Percentiles rank a stretch among this genome's conserved stretches.
Conservation (phyloP, 2,113 vertebrate genomes). For the Cavia aperea region DNA sequence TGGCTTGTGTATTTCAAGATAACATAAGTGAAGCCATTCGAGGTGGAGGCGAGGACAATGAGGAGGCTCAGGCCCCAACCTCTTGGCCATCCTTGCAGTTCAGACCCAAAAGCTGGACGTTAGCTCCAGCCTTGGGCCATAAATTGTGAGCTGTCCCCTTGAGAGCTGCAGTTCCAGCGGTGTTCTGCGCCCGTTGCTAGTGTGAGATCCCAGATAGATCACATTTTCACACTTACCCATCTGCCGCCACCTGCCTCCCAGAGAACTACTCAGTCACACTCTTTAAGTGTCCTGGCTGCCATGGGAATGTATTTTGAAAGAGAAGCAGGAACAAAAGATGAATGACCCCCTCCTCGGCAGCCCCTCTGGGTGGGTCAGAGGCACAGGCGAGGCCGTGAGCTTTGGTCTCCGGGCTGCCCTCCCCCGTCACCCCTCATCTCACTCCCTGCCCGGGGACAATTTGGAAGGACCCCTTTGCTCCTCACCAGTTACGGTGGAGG, state of each 20-base stretch:
- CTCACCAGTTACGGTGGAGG: fast-evolving
- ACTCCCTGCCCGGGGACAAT: neutral
- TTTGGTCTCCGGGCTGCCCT: neutral
- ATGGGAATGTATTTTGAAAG: neutral
- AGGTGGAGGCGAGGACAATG: fast-evolving
- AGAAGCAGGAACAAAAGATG: slow-evolving; percentile 31
- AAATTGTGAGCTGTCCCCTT: neutral
- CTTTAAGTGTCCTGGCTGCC: neutral
- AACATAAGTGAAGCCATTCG: neutral
- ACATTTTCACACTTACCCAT: slow-evolving; percentile 54
- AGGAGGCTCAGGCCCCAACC: neutral
- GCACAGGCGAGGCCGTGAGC: neutral
- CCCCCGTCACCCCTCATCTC: neutral
- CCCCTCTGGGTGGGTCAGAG: neutral
- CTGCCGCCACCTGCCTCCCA: slow-evolving; percentile 41
- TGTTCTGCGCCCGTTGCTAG: neutral
- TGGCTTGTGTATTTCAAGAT: neutral
- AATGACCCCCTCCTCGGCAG: neutral
- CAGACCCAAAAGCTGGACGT: neutral
- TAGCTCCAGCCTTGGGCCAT: neutral
- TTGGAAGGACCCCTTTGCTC: neutral
- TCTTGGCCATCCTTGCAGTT: neutral
- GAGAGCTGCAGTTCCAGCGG: neutral
- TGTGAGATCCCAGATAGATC: slow-evolving; percentile 38
- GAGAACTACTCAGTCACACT: slow-evolving; percentile 6